Percentiles rank a stretch among this genome's conserved stretches.
Conservation (phyloP, 1,140 invertebrate species). For the Catajapyx aquilonaris region DNA sequence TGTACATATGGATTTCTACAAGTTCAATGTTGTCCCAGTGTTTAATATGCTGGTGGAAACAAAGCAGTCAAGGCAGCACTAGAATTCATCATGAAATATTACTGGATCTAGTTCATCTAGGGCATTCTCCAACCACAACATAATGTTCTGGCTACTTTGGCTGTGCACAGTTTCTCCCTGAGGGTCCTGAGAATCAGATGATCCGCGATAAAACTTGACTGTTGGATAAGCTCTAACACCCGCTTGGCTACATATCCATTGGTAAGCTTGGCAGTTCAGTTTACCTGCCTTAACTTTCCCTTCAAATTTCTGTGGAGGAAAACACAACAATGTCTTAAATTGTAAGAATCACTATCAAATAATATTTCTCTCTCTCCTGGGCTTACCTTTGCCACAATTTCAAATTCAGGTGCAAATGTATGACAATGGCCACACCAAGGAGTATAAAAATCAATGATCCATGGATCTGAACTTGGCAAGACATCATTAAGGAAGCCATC, state of each 20-base stretch:
- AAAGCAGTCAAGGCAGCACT: no score
- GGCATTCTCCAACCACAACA: no score
- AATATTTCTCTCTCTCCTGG: neutral
- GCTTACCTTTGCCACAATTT: conserved; percentile 35
- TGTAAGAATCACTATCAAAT: no score
- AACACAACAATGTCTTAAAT: conserved; percentile 9
- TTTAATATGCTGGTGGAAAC: no score
- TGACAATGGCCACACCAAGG: conserved; percentile 56
- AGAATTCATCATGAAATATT: no score
- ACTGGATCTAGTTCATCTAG: no score
- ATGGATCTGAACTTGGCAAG: conserved; percentile 23
- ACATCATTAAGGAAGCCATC: conserved; percentile 21
- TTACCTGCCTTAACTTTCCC: conserved; percentile 28
- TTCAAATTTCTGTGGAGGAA: conserved; percentile 24
- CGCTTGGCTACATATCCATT: conserved; percentile 22
- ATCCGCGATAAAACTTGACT: conserved; percentile 26
- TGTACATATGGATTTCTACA: no score
- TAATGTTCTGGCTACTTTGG: no score
- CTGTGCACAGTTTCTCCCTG: no score
- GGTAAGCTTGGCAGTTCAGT: conserved; percentile 30
- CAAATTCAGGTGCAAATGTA: conserved; percentile 43
- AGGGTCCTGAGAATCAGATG: no score
- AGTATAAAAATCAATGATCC: conserved; percentile 51
- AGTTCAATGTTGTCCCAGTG: no score
- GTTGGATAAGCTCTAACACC: conserved; percentile 31